Base-by-base conservation (phyloP, 1,140 invertebrate genomes). In the Drosophila rhopaloa region DNA sequence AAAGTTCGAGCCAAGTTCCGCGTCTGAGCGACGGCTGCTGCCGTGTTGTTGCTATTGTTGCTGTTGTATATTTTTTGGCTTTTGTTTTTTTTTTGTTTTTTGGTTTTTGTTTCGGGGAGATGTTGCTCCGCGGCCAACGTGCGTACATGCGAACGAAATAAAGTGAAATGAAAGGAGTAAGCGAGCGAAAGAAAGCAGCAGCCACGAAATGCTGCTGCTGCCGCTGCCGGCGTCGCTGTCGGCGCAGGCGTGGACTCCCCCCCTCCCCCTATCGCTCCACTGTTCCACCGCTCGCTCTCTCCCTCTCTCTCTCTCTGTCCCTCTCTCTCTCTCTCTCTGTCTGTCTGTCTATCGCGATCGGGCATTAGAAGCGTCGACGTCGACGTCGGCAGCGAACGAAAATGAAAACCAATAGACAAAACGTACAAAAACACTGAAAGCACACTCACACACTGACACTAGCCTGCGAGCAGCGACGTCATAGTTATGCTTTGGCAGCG, bases 81-180 rank as follows among this genome's bases (percentile, higher is more conserved):
- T 19, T 65, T 59, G 35, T 50, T 43, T 58, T 41, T 51, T 53
- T 44, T 56, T 55, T 46, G 10, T n/a, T 51, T 24, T 70, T 40
- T 65, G 46, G 35, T 48, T 38, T 54, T 62, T 44, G 41, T 76
- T 32, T 55, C 54, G 38, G 37, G 32, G 57, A 29, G 56, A 62
- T 62, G 76, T 47, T 78, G 75, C 75, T 77, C 85, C 91, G 91
- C 90, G 90, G 76, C 75, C 72, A 90, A 91, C 91, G 91, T 92
- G 91, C 91, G 91, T 91, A 84, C 91, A 91, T 90, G 77, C 91
- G 91, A 92, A 92, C 91, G 91, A 89, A 90, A 91, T 91, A 92
- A 91, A 91, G 91, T 91, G 91, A 92, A 92, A 92, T 92, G 91
- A 92, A 92, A 92, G 91, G 91, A 92, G 91, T 92, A 90, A 91